Base-by-base conservation (phyloP, 2,113 vertebrate genomes). In the Lampris incognitus region DNA sequence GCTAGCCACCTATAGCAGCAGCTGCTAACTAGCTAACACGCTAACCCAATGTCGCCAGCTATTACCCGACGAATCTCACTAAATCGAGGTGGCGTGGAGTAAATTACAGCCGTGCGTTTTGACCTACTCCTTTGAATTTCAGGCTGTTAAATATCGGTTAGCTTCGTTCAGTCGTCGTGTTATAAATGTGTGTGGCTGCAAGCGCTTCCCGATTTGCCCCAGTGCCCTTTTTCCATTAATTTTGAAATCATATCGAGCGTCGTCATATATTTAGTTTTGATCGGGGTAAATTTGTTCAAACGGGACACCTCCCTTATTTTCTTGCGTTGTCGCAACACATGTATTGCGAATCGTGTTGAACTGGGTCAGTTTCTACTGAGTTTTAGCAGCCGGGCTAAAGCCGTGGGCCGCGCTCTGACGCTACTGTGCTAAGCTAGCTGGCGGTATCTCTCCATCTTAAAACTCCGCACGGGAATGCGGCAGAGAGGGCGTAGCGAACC, bases 391-490 rank as follows among this genome's bases (percentile, higher is more conserved):
- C 79, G 80, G 58, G 57, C 74, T 84, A 87, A 6, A 37, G 9
- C 50, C 50, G 13, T 2, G 2, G 54, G 52, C 73, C 60, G 79
- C 40, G 68, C 70, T 1, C 39, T 78, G 80, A 78, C 77, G 74
- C 37, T 85, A 79, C 79, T 75, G 41, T 65, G 82, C 69, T 84
- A 54, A 73, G 84, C 7, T 40, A 51, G 3, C 81, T 77, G 76
- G 76, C 65, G 82, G 13, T 86, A 68, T 80, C 78, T 81, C 85
- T 82, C 83, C 82, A 86, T 92, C 85, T 90, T 89, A 87, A 88
- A 87, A 90, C 86, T 86, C 89, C 82, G 84, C 89, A 84, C 79
- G 87, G 87, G 88, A 89, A 91, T 85, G 92, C 84, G 87, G 86
- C 87, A 80, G 85, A 85, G 91, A 91, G 92, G 92, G 92, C 90